These are phyloP conservation scores for Buteo buteo DNA, from an alignment of 2,113 vertebrate species.

Conservation along the genomic window DNA sequence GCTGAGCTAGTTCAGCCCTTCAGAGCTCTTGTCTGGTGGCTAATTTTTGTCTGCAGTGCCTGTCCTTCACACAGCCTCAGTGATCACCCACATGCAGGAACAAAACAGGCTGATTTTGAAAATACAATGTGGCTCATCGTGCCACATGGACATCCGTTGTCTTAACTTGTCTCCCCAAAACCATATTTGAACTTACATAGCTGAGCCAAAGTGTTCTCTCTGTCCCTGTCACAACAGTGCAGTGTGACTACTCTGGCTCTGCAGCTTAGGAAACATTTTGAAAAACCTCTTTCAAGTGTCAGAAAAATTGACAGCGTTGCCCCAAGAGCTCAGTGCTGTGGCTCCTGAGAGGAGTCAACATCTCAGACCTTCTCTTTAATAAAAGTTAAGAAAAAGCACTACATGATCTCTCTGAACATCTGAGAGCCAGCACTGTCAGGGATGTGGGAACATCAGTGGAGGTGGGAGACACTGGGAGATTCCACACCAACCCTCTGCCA, in stretches of 20 bases:
- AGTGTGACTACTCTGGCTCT: background rate
- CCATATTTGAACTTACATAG: background rate
- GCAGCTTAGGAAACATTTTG: background rate
- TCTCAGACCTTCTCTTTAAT: background rate
- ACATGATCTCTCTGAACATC: background rate
- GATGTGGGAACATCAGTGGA: background rate
- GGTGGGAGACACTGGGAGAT: background rate
- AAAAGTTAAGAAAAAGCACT: background rate
- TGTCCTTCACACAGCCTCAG: background rate
- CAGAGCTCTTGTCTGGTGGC: background rate
- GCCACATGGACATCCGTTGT: background rate
- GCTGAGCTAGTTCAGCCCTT: background rate
- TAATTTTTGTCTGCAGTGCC: background rate
- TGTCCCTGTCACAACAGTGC: background rate
- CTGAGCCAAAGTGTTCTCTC: background rate
- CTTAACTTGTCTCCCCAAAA: background rate
- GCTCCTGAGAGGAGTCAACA: background rate
- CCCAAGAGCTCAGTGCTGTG: background rate
- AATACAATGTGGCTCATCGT: accelerated
- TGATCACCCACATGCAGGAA: background rate
- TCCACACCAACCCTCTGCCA: background rate
- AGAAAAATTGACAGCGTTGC: background rate
- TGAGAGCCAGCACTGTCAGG: background rate
- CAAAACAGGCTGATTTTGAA: background rate
- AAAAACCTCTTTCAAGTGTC: background rate